phyloP scores from a whole-genome alignment of 2,888 invertebrate genomes.

The Phyllotreta cruciferae region DNA sequence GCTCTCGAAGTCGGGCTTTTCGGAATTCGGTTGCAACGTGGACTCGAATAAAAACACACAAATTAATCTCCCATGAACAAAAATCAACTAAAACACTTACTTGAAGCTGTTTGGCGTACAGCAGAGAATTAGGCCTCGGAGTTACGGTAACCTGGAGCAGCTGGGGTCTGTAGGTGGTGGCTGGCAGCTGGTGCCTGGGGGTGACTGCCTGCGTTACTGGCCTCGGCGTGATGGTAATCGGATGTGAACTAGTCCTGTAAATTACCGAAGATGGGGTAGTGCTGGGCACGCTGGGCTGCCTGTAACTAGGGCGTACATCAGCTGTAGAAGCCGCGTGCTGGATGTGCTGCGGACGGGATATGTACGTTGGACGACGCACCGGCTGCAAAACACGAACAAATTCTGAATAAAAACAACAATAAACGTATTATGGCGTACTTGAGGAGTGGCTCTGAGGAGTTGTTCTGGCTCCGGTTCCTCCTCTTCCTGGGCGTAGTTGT shows the following conservation, averaged over 20 bases:
- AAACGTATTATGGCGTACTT: constrained; percentile 47
- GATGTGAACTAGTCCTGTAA: constrained; percentile 58
- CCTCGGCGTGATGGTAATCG: constrained; percentile 68
- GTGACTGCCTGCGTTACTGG: constrained; percentile 58
- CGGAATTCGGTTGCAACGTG: constrained; percentile 23
- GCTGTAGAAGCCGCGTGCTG: constrained; percentile 44
- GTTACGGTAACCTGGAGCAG: constrained; percentile 68
- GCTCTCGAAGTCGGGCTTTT: constrained; percentile 69
- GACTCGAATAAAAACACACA: constrained; percentile 20
- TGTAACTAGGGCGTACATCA: constrained; percentile 43
- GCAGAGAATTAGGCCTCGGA: constrained; percentile 59
- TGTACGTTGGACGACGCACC: constrained; percentile 56
- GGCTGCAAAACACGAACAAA: constrained; percentile 47
- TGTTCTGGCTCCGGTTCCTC: constrained; percentile 67
- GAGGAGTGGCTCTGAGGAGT: constrained; percentile 56
- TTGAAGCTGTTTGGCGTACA: constrained; percentile 55
- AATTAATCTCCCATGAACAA: constrained; percentile 1
- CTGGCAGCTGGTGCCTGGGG: constrained; percentile 64
- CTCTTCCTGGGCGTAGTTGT: constrained; percentile 70
- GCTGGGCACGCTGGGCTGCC: constrained; percentile 59
- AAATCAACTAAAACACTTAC: too few species aligned
- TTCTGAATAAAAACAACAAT: too few species aligned
- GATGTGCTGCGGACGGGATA: constrained; percentile 54
- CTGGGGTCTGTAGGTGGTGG: constrained; percentile 72
- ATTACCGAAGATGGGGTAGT: constrained; percentile 60